A percentile compares a stretch with the other conserved stretches of the same genome.
These are phyloP conservation scores for Arenicola marina DNA, from an alignment of 2,888 invertebrate genomes.

Conservation along the genomic window DNA sequence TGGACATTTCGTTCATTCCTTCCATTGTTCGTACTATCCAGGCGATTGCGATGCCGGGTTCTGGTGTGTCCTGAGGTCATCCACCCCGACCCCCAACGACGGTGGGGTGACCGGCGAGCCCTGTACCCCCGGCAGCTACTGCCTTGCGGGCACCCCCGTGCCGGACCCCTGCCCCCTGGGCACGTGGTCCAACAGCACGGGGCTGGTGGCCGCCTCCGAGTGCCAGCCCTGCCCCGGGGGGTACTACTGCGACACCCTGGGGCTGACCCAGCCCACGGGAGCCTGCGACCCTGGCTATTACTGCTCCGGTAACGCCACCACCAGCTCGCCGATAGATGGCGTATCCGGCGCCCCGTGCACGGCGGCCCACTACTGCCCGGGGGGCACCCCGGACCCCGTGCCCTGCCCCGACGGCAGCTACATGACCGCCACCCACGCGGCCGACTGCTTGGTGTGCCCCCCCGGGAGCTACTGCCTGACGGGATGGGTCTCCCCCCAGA, in stretches of 20 bases:
- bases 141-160: constrained; percentile 42
- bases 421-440: constrained; percentile 47
- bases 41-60: constrained; percentile 48
- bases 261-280: constrained; percentile 47
- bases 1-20: too few relatives aligned
- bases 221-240: constrained; percentile 52
- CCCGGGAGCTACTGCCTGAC: constrained; percentile 53
- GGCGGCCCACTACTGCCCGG: constrained; percentile 51
- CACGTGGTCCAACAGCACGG: constrained; percentile 49
- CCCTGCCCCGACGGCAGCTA: constrained; percentile 52
- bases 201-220: constrained; percentile 42
- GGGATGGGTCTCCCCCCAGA: constrained; percentile 37
- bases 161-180: constrained; percentile 51
- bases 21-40: too few relatives aligned
- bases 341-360: constrained; percentile 51
- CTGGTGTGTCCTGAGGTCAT: constrained; percentile 52
- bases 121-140: constrained; percentile 52
- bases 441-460: constrained; percentile 47
- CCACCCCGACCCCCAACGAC: constrained; percentile 48
- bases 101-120: constrained; percentile 46
- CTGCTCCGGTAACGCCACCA: constrained; percentile 42
- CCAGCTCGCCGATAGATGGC: constrained; percentile 47
- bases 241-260: constrained; percentile 49
- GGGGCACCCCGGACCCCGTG: constrained; percentile 43
- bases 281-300: constrained; percentile 45